phyloP scores from a whole-genome alignment of 2,113 vertebrate genomes.

The Drymodes brunneopygia region DNA sequence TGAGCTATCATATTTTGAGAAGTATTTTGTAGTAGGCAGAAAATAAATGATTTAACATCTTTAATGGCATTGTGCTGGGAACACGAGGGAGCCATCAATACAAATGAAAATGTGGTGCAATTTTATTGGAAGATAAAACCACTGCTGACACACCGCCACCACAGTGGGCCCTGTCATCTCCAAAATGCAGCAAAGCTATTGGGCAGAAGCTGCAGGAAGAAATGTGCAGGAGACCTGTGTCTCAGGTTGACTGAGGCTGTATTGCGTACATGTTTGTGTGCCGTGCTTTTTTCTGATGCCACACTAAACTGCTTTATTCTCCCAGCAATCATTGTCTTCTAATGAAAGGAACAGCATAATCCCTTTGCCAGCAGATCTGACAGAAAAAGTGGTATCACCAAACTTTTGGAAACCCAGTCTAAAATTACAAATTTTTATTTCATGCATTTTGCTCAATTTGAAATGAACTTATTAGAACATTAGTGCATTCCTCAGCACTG shows the following conservation, averaged over 20 bases:
- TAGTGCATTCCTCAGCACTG: not conserved
- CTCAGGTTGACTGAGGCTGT: not conserved
- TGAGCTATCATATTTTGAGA: not conserved
- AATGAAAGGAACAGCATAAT: not conserved
- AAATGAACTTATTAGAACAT: not conserved
- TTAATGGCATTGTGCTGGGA: not conserved
- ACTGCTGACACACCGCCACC: fast-evolving
- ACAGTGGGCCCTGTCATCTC: not conserved
- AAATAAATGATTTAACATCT: conserved; percentile 3
- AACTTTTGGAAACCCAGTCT: not conserved
- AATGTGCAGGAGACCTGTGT: not conserved
- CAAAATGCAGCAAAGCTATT: not conserved
- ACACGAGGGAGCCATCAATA: not conserved
- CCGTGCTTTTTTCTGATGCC: not conserved
- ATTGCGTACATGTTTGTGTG: not conserved
- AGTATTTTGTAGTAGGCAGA: not conserved
- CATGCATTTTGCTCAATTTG: not conserved
- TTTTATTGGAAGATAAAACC: not conserved
- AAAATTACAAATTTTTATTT: not conserved
- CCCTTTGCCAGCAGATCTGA: not conserved
- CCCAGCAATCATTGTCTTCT: not conserved
- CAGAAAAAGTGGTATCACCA: not conserved
- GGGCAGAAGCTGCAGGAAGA: not conserved
- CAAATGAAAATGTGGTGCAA: not conserved
- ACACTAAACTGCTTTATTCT: not conserved